Conservation (phyloP, 2,113 vertebrate genomes). For the Panurus biarmicus region DNA sequence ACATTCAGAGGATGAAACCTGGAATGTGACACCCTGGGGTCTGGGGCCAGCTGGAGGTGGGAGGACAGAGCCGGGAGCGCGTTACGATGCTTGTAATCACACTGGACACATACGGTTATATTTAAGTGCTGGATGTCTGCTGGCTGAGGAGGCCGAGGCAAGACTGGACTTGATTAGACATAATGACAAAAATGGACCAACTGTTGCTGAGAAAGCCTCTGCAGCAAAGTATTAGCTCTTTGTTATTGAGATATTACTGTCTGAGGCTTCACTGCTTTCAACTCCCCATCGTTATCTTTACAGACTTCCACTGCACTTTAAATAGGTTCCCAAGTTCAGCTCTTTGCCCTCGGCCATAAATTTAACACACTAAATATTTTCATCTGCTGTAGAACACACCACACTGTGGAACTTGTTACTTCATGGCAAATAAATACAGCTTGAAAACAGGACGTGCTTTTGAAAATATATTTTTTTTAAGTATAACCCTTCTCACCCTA, state of each 20-base stretch:
- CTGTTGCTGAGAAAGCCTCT: constrained; percentile 50
- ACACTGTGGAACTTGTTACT: not conserved
- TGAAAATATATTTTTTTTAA: not conserved
- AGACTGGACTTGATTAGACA: constrained; percentile 65
- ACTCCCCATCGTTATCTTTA: constrained; percentile 58
- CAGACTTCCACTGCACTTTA: constrained; percentile 57
- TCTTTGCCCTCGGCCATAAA: constrained; percentile 53
- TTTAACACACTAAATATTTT: constrained; percentile 58
- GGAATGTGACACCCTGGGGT: constrained; percentile 41
- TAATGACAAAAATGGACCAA: constrained; percentile 65
- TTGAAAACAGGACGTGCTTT: not conserved
- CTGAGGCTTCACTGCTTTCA: constrained; percentile 52
- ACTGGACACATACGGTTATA: constrained; percentile 54
- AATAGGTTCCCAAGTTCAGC: constrained; percentile 56
- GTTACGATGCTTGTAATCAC: not conserved
- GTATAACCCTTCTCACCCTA: not conserved
- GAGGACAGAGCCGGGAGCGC: not conserved
- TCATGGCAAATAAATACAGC: not conserved
- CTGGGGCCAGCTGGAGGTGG: constrained; percentile 30
- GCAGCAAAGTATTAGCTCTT: constrained; percentile 21
- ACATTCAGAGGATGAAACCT: not conserved
- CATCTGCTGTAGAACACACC: constrained; percentile 9
- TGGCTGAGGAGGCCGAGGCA: constrained; percentile 46
- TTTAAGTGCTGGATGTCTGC: constrained; percentile 56
- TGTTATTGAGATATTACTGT: constrained; percentile 53